A percentile compares a stretch with the other conserved stretches of the same genome.
phyloP scores from a whole-genome alignment of 2,113 vertebrate species.

The Oxyruncus cristatus region DNA sequence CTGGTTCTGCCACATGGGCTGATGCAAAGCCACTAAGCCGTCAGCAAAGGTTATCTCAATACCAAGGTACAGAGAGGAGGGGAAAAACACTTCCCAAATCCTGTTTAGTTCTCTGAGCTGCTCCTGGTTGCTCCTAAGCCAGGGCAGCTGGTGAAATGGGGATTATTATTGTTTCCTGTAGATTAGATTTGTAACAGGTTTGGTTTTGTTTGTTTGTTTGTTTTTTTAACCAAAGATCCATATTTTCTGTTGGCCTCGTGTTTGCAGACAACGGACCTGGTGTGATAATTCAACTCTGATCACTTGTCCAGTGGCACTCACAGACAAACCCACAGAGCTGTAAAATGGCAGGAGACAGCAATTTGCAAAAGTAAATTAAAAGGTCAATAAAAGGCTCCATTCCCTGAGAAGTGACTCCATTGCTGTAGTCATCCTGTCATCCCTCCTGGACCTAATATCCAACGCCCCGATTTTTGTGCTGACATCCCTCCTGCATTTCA shows the following conservation, averaged over 20 bases:
- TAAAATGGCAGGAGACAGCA: fast-evolving
- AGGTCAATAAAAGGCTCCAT: not conserved
- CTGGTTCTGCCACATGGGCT: not conserved
- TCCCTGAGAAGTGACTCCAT: not conserved
- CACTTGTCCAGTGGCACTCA: fast-evolving
- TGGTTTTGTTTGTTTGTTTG: not conserved
- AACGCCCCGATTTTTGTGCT: not conserved
- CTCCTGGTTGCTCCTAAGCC: not conserved
- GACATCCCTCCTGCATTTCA: not conserved
- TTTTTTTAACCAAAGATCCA: not conserved
- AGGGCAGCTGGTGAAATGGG: not conserved
- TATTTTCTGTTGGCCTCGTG: not conserved
- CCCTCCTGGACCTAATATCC: not conserved
- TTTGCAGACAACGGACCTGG: not conserved
- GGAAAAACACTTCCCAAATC: not conserved
- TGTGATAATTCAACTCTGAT: not conserved
- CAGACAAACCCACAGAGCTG: not conserved
- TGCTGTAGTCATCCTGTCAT: not conserved
- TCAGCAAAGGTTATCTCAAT: not conserved
- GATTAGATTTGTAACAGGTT: not conserved
- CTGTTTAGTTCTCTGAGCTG: not conserved
- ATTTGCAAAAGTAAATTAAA: not conserved
- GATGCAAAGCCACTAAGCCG: not conserved
- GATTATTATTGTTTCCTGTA: not conserved
- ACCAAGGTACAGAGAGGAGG: not conserved